A percentile compares a stretch with the other conserved stretches of the same genome.
Conservation (phyloP, 2,888 invertebrate genomes). For the Mallateleia sp. region DNA sequence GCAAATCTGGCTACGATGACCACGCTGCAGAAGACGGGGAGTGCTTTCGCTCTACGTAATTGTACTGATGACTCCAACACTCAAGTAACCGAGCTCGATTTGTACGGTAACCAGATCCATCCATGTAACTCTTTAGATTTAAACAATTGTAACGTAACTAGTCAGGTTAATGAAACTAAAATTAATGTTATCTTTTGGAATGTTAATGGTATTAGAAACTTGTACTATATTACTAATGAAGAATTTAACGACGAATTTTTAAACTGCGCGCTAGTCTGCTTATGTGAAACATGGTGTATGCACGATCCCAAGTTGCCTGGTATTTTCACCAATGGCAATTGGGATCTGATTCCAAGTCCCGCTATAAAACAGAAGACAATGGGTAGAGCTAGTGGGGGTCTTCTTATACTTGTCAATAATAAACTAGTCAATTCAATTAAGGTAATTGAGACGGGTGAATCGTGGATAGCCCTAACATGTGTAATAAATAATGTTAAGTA, state of each 20-base stretch:
- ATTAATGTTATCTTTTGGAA: slow-evolving; percentile 29
- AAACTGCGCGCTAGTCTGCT: slow-evolving; percentile 3
- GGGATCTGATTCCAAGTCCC: too few species aligned
- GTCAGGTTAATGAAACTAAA: too few species aligned
- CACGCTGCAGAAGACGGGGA: too few species aligned
- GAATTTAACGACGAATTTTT: slow-evolving; percentile 5
- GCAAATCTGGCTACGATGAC: too few species aligned
- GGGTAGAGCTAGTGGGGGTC: slow-evolving; percentile 18
- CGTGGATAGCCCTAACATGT: slow-evolving; percentile 4
- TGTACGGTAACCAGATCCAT: too few species aligned
- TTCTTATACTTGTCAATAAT: background rate
- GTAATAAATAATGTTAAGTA: slow-evolving; percentile 18
- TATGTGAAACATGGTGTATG: slow-evolving; percentile 29
- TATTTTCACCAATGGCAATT: too few species aligned
- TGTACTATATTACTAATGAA: slow-evolving; percentile 7
- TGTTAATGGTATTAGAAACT: slow-evolving; percentile 21
- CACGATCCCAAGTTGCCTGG: too few species aligned
- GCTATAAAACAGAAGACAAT: background rate
- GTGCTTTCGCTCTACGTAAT: too few species aligned
- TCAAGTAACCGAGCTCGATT: too few species aligned
- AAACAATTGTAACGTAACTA: too few species aligned
- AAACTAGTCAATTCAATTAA: background rate
- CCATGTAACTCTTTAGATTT: too few species aligned
- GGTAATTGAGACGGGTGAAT: slow-evolving; percentile 11
- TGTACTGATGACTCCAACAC: too few species aligned